phyloP scores from a whole-genome alignment of 2,113 vertebrate species.

The Glareola pratincola region DNA sequence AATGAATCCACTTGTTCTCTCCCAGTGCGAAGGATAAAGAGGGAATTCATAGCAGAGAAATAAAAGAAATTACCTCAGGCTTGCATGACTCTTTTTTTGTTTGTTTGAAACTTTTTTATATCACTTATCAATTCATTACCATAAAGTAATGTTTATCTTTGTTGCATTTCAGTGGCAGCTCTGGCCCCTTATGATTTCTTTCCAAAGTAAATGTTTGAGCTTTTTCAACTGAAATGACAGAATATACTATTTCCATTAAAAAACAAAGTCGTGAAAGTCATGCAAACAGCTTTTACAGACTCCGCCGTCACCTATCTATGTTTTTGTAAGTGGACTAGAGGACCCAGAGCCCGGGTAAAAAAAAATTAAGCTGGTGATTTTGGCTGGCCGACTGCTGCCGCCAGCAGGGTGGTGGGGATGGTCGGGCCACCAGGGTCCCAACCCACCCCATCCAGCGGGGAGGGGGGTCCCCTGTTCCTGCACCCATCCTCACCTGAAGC shows the following conservation, averaged over 20 bases:
- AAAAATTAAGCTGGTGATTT: background rate
- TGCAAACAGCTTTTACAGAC: background rate
- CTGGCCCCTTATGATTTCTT: constrained; percentile 28
- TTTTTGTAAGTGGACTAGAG: background rate
- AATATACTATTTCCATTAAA: background rate
- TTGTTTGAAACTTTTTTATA: background rate
- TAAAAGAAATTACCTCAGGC: background rate
- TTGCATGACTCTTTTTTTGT: background rate
- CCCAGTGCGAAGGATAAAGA: background rate
- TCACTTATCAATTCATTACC: constrained; percentile 24
- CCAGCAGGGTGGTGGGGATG: background rate
- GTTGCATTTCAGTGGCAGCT: constrained; percentile 28
- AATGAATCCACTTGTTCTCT: constrained; percentile 15
- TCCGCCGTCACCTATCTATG: background rate
- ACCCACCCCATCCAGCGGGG: fast-evolving
- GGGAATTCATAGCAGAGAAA: constrained; percentile 21
- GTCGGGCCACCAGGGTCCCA: too few relatives aligned
- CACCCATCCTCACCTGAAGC: too few relatives aligned
- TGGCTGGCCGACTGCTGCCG: fast-evolving
- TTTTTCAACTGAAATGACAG: background rate
- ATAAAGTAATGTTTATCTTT: constrained; percentile 13
- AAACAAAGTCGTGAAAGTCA: background rate
- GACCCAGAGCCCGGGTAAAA: background rate
- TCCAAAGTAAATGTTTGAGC: constrained; percentile 42
- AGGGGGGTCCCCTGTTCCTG: too few relatives aligned